Conservation (phyloP, 2,888 invertebrate genomes). For the Drosophila pseudotakahashii region DNA sequence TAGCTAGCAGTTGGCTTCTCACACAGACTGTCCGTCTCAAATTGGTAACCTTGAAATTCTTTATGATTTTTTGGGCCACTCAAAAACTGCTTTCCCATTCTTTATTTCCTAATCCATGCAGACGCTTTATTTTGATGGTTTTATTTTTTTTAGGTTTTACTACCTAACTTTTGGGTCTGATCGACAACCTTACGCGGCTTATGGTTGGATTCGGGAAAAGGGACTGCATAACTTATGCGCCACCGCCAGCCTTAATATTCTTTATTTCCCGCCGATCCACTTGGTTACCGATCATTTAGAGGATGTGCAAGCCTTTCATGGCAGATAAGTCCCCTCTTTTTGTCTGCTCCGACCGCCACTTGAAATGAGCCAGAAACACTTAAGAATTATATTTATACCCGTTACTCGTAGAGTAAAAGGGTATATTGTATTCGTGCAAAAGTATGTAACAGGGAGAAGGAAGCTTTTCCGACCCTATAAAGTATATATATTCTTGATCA, state of each 20-base stretch:
- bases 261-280: slow-evolving; percentile 30
- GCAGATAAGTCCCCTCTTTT: slow-evolving; percentile 9
- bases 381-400: slow-evolving; percentile 23
- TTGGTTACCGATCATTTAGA: slow-evolving; percentile 22
- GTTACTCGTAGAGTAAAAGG: no score
- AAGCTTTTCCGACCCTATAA: no score
- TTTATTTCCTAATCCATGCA: slow-evolving; percentile 29
- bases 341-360: slow-evolving; percentile 8
- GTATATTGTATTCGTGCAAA: no score
- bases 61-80: slow-evolving; percentile 38
- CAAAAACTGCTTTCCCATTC: slow-evolving; percentile 1
- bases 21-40: slow-evolving; percentile 9
- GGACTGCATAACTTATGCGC: slow-evolving; percentile 70
- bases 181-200: slow-evolving; percentile 14
- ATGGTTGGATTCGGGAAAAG: slow-evolving; percentile 14
- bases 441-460: no score
- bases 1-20: slow-evolving; percentile 10
- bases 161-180: slow-evolving; percentile 55
- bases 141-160: slow-evolving; percentile 50
- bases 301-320: slow-evolving; percentile 22
- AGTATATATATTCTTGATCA: no score
- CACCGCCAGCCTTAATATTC: slow-evolving; percentile 25
- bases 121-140: slow-evolving; percentile 19
- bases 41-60: slow-evolving; percentile 43
- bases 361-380: slow-evolving; percentile 26